Conservation (phyloP, 2,113 vertebrate genomes). For the Saccopteryx leptura region DNA sequence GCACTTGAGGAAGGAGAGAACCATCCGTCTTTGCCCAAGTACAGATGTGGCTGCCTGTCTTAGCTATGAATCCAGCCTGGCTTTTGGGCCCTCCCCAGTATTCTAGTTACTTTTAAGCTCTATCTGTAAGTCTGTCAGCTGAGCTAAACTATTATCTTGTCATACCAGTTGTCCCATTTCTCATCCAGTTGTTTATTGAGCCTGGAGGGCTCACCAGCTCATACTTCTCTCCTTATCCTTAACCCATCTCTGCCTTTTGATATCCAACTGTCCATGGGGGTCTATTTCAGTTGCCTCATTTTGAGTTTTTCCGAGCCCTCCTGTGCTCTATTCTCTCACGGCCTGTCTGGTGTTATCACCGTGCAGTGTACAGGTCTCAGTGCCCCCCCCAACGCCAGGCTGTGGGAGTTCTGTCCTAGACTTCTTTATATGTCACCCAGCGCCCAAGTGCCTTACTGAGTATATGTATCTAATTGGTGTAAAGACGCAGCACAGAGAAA, state of each 20-base stretch:
- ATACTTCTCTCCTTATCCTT: not conserved
- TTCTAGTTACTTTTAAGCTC: not conserved
- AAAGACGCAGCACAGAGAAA: not conserved
- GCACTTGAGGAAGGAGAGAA: not conserved
- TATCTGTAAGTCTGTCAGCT: not conserved
- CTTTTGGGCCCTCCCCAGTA: not conserved
- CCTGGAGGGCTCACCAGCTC: not conserved
- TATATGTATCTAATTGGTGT: not conserved
- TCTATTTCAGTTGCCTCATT: not conserved
- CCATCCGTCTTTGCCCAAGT: not conserved
- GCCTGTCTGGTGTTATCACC: not conserved
- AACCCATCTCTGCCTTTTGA: not conserved
- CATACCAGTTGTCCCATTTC: not conserved
- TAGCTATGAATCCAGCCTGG: not conserved
- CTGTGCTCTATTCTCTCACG: rapidly evolving
- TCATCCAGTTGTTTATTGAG: not conserved
- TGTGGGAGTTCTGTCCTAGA: not conserved
- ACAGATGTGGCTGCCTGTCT: not conserved
- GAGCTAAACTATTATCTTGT: not conserved
- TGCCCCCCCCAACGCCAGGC: not conserved
- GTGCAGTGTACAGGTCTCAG: not conserved
- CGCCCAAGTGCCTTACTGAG: not conserved
- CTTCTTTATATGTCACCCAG: not conserved
- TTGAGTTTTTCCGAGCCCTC: not conserved
- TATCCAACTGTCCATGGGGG: not conserved